phyloP scores from a whole-genome alignment of 2,888 invertebrate species.

The Endomychus coccineus region DNA sequence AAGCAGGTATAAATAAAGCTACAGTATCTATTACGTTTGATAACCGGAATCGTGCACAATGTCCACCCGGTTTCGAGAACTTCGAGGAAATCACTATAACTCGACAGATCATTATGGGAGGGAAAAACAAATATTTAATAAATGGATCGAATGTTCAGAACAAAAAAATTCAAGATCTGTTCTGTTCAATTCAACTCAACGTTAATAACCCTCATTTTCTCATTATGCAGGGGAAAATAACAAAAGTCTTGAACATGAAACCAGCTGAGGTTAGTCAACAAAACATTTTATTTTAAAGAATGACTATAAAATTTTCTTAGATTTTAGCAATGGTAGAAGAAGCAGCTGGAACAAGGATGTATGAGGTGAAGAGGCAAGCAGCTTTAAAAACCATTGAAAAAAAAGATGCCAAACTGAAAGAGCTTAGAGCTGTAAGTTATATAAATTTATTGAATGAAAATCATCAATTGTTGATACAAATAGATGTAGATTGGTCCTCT shows the following conservation, averaged over 20 bases:
- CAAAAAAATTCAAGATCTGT: constrained; percentile 86
- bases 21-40: constrained; percentile 95
- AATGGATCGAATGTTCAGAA: constrained; percentile 89
- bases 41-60: constrained; percentile 70
- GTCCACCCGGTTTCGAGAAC: constrained; percentile 87
- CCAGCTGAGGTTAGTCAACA: constrained; percentile 70
- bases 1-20: constrained; percentile 92
- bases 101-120: constrained; percentile 81
- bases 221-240: constrained; percentile 99
- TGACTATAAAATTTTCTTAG: constrained; percentile 40
- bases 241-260: constrained; percentile 98
- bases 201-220: constrained; percentile 99
- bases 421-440: constrained; percentile 69
- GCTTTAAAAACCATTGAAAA: constrained; percentile 84
- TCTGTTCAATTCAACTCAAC: constrained; percentile 93
- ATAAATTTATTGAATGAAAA: no score
- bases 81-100: constrained; percentile 88
- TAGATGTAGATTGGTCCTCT: no score
- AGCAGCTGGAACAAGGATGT: constrained; percentile 95
- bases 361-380: constrained; percentile 84
- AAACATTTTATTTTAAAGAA: neutral
- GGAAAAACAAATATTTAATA: constrained; percentile 87
- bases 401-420: constrained; percentile 83
- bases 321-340: constrained; percentile 97
- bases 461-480: no score